A percentile compares a stretch with the other conserved stretches of the same genome.
Conservation (phyloP, 2,113 vertebrate genomes). For the Muscicapa adusta region DNA sequence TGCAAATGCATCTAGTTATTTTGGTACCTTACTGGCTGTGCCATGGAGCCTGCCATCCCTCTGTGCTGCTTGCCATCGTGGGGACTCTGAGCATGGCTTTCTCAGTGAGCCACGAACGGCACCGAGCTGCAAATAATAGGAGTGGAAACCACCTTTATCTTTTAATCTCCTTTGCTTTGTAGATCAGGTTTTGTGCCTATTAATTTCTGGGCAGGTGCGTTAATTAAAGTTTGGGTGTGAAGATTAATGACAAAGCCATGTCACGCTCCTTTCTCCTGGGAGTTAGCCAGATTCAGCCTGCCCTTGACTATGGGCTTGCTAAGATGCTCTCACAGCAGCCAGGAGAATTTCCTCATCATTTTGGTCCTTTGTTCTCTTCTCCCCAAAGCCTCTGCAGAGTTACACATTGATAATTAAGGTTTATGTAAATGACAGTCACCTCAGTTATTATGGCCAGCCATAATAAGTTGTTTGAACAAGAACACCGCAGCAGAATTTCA, state of each 20-base stretch:
- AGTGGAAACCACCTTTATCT: neutral
- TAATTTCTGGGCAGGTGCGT: conserved; percentile 38
- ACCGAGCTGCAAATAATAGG: neutral
- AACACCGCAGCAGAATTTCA: neutral
- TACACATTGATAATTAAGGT: conserved; percentile 8
- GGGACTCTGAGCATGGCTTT: accelerated
- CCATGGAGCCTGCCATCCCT: neutral
- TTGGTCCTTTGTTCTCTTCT: conserved; percentile 24
- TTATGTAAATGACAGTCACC: neutral
- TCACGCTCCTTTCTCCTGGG: neutral
- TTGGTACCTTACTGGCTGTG: neutral
- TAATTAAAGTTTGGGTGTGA: conserved; percentile 51
- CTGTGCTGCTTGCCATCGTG: accelerated
- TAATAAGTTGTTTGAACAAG: neutral
- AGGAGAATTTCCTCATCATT: neutral
- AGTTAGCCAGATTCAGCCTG: neutral
- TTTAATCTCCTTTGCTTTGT: conserved; percentile 32
- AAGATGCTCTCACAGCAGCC: neutral
- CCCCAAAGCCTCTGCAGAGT: neutral
- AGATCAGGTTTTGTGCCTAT: conserved; percentile 34
- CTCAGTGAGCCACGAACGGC: neutral
- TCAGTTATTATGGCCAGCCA: neutral
- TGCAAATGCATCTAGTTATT: neutral
- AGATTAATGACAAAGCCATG: conserved; percentile 1
- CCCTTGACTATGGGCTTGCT: neutral